Conservation (phyloP, 2,113 vertebrate species). For the Phylloscopus trochilus region DNA sequence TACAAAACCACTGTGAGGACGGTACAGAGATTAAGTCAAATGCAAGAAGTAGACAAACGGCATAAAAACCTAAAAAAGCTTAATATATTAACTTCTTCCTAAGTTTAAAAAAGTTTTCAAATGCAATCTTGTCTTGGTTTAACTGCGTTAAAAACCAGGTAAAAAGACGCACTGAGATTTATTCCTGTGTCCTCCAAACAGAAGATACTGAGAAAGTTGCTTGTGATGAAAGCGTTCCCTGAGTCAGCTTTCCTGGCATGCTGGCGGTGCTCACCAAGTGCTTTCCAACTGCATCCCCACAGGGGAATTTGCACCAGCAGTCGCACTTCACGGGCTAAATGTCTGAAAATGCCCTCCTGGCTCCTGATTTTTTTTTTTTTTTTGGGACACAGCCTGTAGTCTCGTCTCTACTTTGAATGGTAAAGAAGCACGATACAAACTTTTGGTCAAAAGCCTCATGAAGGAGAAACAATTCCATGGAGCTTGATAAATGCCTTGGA, state of each 20-base stretch:
- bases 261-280: fast-evolving
- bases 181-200: neutral
- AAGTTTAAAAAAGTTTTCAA: neutral
- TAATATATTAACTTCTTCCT: fast-evolving
- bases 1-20: neutral
- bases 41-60: neutral
- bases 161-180: no score
- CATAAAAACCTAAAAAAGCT: neutral
- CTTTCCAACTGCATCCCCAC: neutral
- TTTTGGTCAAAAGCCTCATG: neutral
- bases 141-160: neutral
- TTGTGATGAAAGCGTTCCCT: neutral
- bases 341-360: neutral
- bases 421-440: neutral
- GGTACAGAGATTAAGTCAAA: neutral
- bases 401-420: neutral
- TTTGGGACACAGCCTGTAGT: neutral
- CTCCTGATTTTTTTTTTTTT: neutral
- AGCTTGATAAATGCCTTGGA: no score
- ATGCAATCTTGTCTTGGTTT: neutral
- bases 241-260: neutral
- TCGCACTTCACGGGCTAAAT: neutral
- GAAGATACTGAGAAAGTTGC: neutral
- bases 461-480: neutral
- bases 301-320: neutral